These are phyloP conservation scores for Lindbergichthys nudifrons DNA, from an alignment of 2,797 vertebrate genomes.

Conservation along the genomic window DNA sequence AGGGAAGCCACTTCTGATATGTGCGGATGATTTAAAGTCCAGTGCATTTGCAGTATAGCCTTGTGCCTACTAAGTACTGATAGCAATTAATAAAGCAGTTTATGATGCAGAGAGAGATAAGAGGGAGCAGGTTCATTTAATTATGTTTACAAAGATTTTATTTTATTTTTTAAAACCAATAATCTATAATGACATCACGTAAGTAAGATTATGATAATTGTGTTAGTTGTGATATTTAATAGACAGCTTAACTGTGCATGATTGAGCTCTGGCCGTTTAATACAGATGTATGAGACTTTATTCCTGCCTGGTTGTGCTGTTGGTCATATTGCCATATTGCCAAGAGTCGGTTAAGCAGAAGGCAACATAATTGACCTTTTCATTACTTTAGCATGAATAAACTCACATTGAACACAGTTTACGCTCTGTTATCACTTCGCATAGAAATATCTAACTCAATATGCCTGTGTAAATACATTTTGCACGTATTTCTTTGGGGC, in stretches of 20 bases:
- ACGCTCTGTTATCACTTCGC: conserved; percentile 25
- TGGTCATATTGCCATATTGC: conserved; percentile 7
- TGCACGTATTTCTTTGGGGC: background rate
- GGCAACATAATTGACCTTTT: conserved; percentile 36
- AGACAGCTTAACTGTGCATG: conserved; percentile 9
- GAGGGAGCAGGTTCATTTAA: conserved; percentile 40
- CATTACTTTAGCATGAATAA: conserved; percentile 28
- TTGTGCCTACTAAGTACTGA: conserved; percentile 45
- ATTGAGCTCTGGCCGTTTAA: background rate
- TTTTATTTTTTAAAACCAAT: conserved; percentile 39
- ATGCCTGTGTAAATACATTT: conserved; percentile 22
- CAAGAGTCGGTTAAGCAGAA: conserved; percentile 13
- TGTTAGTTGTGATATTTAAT: conserved; percentile 31
- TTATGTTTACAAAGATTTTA: conserved; percentile 37
- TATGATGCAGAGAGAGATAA: conserved; percentile 29
- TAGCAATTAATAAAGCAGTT: conserved; percentile 59
- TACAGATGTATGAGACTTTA: conserved; percentile 11
- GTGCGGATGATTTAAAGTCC: conserved; percentile 50
- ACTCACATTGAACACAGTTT: conserved; percentile 19
- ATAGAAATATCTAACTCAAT: background rate
- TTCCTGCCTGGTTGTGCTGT: conserved; percentile 19
- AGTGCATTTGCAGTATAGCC: conserved; percentile 45
- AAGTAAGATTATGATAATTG: conserved; percentile 25
- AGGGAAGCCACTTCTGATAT: conserved; percentile 34
- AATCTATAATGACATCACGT: conserved; percentile 13